These are phyloP conservation scores for Melitaea cinxia DNA, from an alignment of 1,140 invertebrate genomes.

Conservation along the genomic window DNA sequence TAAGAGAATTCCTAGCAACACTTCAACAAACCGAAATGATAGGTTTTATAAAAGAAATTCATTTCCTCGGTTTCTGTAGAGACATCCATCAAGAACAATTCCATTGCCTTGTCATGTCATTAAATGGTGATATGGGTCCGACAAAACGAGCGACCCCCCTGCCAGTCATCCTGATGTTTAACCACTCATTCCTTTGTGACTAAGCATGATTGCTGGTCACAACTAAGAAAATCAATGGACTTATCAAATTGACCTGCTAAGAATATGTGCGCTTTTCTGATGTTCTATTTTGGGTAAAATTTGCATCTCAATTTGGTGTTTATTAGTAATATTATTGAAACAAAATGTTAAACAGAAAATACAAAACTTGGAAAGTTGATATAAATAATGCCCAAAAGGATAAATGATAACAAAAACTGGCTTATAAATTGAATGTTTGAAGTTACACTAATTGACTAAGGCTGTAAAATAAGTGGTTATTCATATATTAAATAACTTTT, in stretches of 20 bases:
- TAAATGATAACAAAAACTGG: too few species aligned
- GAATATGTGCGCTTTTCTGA: too few species aligned
- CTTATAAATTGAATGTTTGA: too few species aligned
- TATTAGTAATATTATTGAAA: too few species aligned
- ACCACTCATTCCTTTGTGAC: conserved; percentile 23
- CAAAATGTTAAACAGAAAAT: too few species aligned
- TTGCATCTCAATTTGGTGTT: too few species aligned
- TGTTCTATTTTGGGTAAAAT: too few species aligned
- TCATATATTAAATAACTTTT: too few species aligned
- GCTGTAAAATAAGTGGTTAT: too few species aligned
- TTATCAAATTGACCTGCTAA: neutral
- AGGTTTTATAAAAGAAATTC: conserved; percentile 28
- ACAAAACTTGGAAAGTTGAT: too few species aligned
- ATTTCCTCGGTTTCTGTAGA: conserved; percentile 23
- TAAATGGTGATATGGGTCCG: conserved; percentile 50
- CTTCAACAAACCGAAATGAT: conserved; percentile 7
- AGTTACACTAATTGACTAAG: too few species aligned
- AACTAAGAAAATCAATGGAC: neutral
- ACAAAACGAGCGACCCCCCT: conserved; percentile 37
- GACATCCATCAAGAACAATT: conserved; percentile 52
- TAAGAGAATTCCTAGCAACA: neutral
- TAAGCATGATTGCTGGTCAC: conserved; percentile 19
- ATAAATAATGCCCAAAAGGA: too few species aligned
- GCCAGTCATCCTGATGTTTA: conserved; percentile 44
- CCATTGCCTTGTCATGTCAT: conserved; percentile 48